phyloP scores from a whole-genome alignment of 2,888 invertebrate species.

The Rhagophthalmus giganteus region DNA sequence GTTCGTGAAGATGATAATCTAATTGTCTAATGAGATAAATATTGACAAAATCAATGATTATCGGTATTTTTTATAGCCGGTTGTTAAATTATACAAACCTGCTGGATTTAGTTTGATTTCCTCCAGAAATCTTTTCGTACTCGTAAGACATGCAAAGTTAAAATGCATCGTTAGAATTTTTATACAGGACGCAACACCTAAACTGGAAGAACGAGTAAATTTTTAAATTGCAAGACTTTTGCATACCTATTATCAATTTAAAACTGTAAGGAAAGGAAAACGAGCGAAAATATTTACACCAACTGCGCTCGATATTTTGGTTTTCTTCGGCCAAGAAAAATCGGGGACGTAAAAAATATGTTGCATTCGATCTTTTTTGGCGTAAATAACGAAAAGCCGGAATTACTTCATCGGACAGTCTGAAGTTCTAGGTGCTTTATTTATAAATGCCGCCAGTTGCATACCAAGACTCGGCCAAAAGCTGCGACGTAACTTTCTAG shows the following conservation, averaged over 20 bases:
- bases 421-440: slow-evolving; percentile 17
- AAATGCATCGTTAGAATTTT: slow-evolving; percentile 44
- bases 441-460: slow-evolving; percentile 26
- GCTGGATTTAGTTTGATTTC: slow-evolving; percentile 61
- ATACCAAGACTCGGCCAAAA: slow-evolving; percentile 19
- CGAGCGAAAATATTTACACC: too few relatives aligned
- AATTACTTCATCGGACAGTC: slow-evolving; percentile 3
- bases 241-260: too few relatives aligned
- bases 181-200: slow-evolving; percentile 39
- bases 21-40: too few relatives aligned
- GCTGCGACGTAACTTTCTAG: too few relatives aligned
- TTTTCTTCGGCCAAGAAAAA: neutral
- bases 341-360: too few relatives aligned
- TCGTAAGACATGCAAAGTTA: slow-evolving; percentile 72
- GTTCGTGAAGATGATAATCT: neutral
- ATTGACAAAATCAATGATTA: too few relatives aligned
- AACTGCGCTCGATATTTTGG: neutral
- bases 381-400: slow-evolving; percentile 8
- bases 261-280: too few relatives aligned
- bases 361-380: slow-evolving; percentile 5
- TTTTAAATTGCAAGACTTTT: too few relatives aligned
- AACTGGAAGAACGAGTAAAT: too few relatives aligned
- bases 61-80: too few relatives aligned
- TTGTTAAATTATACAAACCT: slow-evolving; percentile 50
- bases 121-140: slow-evolving; percentile 68